These are phyloP conservation scores for Drosophila macrospina DNA, from an alignment of 2,888 invertebrate species.

Conservation along the genomic window DNA sequence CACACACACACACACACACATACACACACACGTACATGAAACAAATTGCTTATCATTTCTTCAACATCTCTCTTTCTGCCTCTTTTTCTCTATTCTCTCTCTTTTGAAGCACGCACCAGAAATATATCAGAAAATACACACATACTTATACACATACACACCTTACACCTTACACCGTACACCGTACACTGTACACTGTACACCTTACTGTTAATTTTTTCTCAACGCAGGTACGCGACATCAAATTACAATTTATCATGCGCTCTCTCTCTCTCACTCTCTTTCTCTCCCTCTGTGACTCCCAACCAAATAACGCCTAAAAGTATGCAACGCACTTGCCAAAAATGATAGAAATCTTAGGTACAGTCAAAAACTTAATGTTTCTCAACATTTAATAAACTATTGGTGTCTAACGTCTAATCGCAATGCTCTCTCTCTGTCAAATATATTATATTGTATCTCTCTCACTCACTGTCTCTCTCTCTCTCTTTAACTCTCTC, in stretches of 20 bases:
- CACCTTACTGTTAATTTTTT: slow-evolving; percentile 62
- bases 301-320: slow-evolving; percentile 21
- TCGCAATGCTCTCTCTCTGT: slow-evolving; percentile 62
- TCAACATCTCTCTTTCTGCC: slow-evolving; percentile 42
- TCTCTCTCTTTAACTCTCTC: slow-evolving; percentile 38
- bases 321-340: slow-evolving; percentile 29
- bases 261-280: slow-evolving; percentile 55
- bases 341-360: slow-evolving; percentile 54
- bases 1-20: slow-evolving; percentile 36
- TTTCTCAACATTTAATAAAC: slow-evolving; percentile 46
- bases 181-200: too few species aligned
- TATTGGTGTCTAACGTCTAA: slow-evolving; percentile 75
- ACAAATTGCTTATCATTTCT: slow-evolving; percentile 57
- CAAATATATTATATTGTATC: slow-evolving; percentile 48
- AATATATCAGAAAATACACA: slow-evolving; percentile 27
- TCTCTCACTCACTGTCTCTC: slow-evolving; percentile 32
- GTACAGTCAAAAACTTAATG: slow-evolving; percentile 68
- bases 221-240: slow-evolving; percentile 71
- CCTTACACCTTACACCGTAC: slow-evolving; percentile 55
- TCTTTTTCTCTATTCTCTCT: slow-evolving; percentile 27
- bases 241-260: slow-evolving; percentile 69
- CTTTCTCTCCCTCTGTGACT: slow-evolving; percentile 19
- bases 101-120: slow-evolving; percentile 66
- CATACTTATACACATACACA: slow-evolving; percentile 38
- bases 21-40: slow-evolving; percentile 31